phyloP scores from a whole-genome alignment of 2,888 invertebrate species.

The Caenorhabditis sp. region DNA sequence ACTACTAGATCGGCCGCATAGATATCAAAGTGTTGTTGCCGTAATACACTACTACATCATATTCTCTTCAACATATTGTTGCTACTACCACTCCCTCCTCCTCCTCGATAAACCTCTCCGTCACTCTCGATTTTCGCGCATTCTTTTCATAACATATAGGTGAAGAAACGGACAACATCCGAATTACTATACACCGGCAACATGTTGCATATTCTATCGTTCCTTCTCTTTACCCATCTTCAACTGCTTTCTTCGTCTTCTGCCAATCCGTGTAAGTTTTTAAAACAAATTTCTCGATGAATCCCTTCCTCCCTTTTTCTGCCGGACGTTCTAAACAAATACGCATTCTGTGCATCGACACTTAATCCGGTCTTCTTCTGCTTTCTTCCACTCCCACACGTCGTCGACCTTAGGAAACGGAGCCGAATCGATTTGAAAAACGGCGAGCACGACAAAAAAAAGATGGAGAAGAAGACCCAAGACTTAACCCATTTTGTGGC shows the following conservation, averaged over 20 bases:
- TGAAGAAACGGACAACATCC: constrained; percentile 40
- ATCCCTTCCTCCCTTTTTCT: not conserved
- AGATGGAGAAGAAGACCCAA: constrained; percentile 16
- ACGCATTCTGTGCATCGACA: constrained; percentile 18
- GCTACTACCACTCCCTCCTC: constrained; percentile 37
- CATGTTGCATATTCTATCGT: constrained; percentile 59
- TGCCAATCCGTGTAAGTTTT: constrained; percentile 45
- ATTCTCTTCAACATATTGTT: constrained; percentile 43
- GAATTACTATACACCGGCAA: constrained; percentile 46
- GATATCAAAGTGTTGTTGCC: constrained; percentile 46
- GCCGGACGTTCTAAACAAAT: constrained; percentile 53
- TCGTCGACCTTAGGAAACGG: constrained; percentile 28
- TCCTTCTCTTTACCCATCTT: constrained; percentile 52
- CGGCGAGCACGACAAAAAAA: constrained; percentile 34
- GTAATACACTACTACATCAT: constrained; percentile 20
- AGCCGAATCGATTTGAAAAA: constrained; percentile 54
- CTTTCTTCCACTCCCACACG: constrained; percentile 4
- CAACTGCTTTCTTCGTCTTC: constrained; percentile 30
- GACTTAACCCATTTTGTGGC: constrained; percentile 63
- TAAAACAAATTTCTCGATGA: not conserved
- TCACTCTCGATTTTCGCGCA: constrained; percentile 57
- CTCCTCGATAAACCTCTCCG: constrained; percentile 60
- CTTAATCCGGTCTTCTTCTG: constrained; percentile 43
- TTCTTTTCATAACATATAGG: constrained; percentile 23
- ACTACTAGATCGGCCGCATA: constrained; percentile 45